Evolutionary conservation across 1,140 invertebrate genomes (phyloP).

Genomic region (Trichomalopsis sarcophagae): DNA sequence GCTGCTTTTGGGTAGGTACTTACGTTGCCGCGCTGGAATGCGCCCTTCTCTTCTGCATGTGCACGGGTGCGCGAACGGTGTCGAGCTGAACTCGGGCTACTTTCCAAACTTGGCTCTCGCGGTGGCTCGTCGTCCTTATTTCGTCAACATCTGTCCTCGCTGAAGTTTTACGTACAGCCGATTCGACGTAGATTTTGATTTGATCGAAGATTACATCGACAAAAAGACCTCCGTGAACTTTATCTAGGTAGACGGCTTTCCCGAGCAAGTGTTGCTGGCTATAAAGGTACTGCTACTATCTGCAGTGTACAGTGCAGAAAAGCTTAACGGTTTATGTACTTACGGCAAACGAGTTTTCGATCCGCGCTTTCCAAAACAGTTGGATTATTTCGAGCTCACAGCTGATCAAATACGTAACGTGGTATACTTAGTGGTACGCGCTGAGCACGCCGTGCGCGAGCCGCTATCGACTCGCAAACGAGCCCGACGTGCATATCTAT

Average conservation of each 20-base stretch:
- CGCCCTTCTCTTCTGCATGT: not conserved
- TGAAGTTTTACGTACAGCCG: not conserved
- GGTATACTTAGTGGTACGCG: not conserved
- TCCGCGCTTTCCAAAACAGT: not conserved
- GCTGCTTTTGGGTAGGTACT: not conserved
- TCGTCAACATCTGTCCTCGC: not conserved
- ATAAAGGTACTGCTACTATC: too few species aligned
- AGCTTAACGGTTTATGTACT: not conserved
- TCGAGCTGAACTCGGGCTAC: not conserved
- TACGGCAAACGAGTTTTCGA: not conserved
- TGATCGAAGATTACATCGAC: too few species aligned
- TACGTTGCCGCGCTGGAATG: not conserved
- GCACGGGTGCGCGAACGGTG: not conserved
- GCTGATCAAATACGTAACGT: constrained; percentile 5
- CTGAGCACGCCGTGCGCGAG: not conserved
- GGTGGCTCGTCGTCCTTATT: not conserved
- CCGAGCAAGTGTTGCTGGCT: not conserved
- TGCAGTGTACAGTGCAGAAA: not conserved
- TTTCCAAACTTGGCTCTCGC: not conserved
- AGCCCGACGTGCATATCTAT: too few species aligned
- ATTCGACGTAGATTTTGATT: too few species aligned
- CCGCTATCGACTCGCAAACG: too few species aligned
- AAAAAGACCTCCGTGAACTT: not conserved
- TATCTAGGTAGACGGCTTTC: not conserved
- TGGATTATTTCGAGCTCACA: not conserved